Base-by-base conservation (phyloP, 2,797 vertebrate species). In the Calcarius lapponicus region DNA sequence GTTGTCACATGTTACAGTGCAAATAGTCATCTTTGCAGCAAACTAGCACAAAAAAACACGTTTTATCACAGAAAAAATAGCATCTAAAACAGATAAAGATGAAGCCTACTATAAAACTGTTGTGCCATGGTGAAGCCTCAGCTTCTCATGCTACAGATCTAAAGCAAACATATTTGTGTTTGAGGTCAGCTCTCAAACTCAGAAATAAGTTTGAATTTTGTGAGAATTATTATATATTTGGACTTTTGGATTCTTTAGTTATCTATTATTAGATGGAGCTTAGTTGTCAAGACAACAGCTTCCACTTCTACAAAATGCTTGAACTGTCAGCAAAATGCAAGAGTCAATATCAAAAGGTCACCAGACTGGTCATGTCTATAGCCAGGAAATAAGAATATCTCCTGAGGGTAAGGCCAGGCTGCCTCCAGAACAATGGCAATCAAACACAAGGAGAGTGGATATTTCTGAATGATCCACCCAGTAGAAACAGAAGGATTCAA, bases 281-380 rank as follows among this genome's bases (percentile, higher is more conserved):
- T 48, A 95, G 94, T 96, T 96, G 92, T 97, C 96, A 97, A 95
- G 96, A 96, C 94, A 95, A 97, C 95, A 79, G 76, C 64, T 94
- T 93, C 81, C 71, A 86, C 57, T 92, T 96, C 69, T 58, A 93
- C 5, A 12, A 92, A 96, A 94, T 47, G 62, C 73, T 80, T 90
- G 80, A 86, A 89, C 71, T 69, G 57, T 64, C 93, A 80, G 80
- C 80, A 94, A 88, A 93, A 88, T 60, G 32, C 73, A 85, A 85
- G 24, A 91, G 71, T 58, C 86, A 86, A 4, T 74, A 93, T 53
- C 61, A 91, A 57, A 95, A 86, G 93, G 93, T 92, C 80, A 66
- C 36, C 69, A 84, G 72, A 87, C 8, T 76, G 69, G 72, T 57
- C 72, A 85, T 26, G 38, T 76, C 90, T 48, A 20, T 2, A 94